Evolutionary conservation across 2,113 vertebrate species (phyloP), one percentile per base, ranked within the genome.

Genomic region (Rhineura floridana): DNA sequence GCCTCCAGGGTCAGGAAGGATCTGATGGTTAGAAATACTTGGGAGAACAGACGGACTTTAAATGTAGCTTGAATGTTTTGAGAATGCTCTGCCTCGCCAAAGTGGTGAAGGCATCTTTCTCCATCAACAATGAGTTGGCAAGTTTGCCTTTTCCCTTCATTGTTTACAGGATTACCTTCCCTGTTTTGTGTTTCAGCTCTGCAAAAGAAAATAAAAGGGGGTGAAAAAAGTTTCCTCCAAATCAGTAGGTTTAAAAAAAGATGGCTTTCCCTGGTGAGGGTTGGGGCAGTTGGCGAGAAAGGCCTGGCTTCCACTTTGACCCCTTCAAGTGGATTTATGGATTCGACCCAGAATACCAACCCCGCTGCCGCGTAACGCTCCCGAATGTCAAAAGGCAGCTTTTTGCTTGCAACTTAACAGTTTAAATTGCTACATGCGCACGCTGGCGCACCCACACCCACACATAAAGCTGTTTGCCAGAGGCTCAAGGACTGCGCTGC

Each of bases 61-160:
- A 82, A 52, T 81, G 6, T 5, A 2, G 82, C 84, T 12, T 46
- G 83, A 77, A 3, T 59, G 63, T 19, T n/a, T 33, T 78, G n/a
- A 28, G 0, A 80, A 84, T 3, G 63, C 85, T 72, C 6, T 5
- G 0, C 19, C 55, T 39, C 6, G 83, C 63, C 75, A 80, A 4
- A 89, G 83, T 0, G 0, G 69, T 33, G 21, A 83, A 63, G 52
- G 83, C 86, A 33, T 62, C 42, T 42, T 90, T 88, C 78, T 50
- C 91, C 86, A 52, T 55, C 15, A 79, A 84, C 90, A 91, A 87
- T 73, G 69, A 46, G 30, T 78, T 39, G 90, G 89, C 87, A 83
- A 83, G 83, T 83, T 91, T 89, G 77, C 33, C 76, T 1, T 6
- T 81, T 44, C 23, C 42, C 55, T 30, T 67, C 72, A 42, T 28